Evolutionary conservation across 2,888 invertebrate genomes (phyloP).

Genomic region (Strigamia transsilvanica): DNA sequence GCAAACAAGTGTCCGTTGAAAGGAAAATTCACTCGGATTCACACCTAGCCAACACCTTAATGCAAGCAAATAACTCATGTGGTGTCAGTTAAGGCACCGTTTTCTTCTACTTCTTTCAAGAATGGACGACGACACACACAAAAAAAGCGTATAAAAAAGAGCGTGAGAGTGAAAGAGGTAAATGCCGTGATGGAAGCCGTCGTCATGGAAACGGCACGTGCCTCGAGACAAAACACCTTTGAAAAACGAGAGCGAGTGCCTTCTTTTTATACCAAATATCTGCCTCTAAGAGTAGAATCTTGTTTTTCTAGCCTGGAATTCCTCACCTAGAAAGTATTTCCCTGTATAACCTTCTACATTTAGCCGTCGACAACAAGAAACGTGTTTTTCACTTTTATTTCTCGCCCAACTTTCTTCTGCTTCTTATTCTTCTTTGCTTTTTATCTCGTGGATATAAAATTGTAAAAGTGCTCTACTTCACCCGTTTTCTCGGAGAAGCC

Average conservation of each 20-base stretch:
- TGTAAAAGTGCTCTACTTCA: not conserved
- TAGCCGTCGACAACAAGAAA: slow-evolving; percentile 7
- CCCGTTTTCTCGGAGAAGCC: not conserved
- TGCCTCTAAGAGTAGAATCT: slow-evolving; percentile 22
- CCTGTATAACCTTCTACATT: slow-evolving; percentile 5
- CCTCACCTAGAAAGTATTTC: slow-evolving; percentile 15
- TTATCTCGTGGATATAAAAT: not conserved
- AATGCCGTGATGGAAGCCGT: slow-evolving; percentile 27
- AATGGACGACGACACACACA: slow-evolving; percentile 23
- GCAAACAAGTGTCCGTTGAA: slow-evolving; percentile 23
- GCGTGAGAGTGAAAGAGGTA: slow-evolving; percentile 12
- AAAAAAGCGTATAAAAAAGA: not conserved
- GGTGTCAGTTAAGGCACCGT: slow-evolving; percentile 1
- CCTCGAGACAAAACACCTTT: slow-evolving; percentile 42
- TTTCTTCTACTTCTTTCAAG: not conserved
- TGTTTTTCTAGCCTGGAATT: slow-evolving; percentile 1
- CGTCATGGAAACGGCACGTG: slow-evolving; percentile 37
- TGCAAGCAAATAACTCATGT: slow-evolving; percentile 21
- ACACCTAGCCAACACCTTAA: slow-evolving; percentile 11
- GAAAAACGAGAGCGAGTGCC: not conserved
- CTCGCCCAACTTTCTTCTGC: not conserved
- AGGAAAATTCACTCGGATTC: slow-evolving; percentile 27
- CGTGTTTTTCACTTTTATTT: slow-evolving; percentile 4
- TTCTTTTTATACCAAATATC: slow-evolving; percentile 37
- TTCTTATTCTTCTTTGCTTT: not conserved